Percentiles rank a stretch among this genome's conserved stretches.
Conservation (phyloP, 2,888 invertebrate genomes). For the Eilema depressum region DNA sequence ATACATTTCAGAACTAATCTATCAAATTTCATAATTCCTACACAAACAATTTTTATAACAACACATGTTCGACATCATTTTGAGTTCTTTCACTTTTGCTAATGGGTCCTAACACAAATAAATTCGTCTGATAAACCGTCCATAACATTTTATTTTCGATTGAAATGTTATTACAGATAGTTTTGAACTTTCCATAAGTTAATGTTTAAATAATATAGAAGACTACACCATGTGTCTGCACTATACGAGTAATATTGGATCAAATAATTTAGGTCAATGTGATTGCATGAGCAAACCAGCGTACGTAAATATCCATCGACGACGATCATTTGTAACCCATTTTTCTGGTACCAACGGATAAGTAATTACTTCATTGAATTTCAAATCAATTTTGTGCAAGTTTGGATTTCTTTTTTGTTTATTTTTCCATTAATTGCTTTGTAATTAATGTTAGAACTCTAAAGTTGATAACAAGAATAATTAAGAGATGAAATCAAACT, state of each 20-base stretch:
- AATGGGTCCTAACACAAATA: constrained; percentile 45
- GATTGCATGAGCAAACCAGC: constrained; percentile 59
- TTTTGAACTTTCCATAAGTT: constrained; percentile 40
- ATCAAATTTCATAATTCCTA: constrained; percentile 2
- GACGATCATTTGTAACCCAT: constrained; percentile 52
- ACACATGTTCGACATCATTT: constrained; percentile 29
- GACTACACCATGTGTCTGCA: constrained; percentile 45
- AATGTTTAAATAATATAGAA: constrained; percentile 37
- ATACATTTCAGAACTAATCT: constrained; percentile 3
- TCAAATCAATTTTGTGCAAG: background rate
- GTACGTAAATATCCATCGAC: constrained; percentile 57
- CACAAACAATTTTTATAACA: constrained; percentile 18
- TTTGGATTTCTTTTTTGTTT: background rate
- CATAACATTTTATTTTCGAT: constrained; percentile 35
- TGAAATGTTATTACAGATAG: constrained; percentile 50
- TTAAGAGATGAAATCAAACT: too few relatives aligned
- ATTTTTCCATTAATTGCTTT: too few relatives aligned
- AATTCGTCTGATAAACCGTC: constrained; percentile 29
- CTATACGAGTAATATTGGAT: constrained; percentile 43
- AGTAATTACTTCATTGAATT: constrained; percentile 22
- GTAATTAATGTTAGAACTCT: too few relatives aligned
- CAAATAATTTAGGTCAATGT: constrained; percentile 65
- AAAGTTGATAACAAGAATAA: too few relatives aligned
- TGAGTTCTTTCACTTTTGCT: constrained; percentile 33
- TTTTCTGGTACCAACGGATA: constrained; percentile 20